Base-by-base conservation (phyloP, 1,140 invertebrate species). In the Drosophila virilis region DNA sequence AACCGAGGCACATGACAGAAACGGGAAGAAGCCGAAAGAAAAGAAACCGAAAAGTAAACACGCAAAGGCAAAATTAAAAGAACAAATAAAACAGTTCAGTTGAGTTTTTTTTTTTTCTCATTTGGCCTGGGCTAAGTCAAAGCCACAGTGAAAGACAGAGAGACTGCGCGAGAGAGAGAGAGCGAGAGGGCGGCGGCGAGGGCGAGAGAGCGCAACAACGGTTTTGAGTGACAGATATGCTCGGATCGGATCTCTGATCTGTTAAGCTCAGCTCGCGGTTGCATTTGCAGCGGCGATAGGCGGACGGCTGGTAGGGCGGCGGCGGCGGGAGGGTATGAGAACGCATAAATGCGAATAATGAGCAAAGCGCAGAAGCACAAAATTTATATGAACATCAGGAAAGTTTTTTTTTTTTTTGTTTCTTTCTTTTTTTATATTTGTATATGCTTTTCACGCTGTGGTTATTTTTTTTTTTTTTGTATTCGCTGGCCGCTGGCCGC, bases 301-400 rank as follows among this genome's bases (percentile, higher is more conserved):
- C 1, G 22, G 22, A 2, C 22, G 22, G 22, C 1, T 22, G 1
- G 1, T 3, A 28, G 17, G 17, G 17, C 4, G 22, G 22, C 22
- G 35, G 22, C 51, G n/a, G 35, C 1, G 42, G 37, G 35, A 1
- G 13, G 32, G 22, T 22, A 28, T 15, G 50, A 35, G 68, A 86
- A 82, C 83, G 84, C 84, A 89, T 78, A 90, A 89, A 84, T 89
- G 85, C 85, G 84, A 89, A 89, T 89, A 89, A 89, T 84, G 80
- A 90, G 84, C 83, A 88, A 86, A 88, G 70, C 74, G 74, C 67
- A 73, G 46, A 62, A 62, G 22, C 22, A 3, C 42, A 73, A 78
- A 67, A 78, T 62, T 32, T 37, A 52, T n/a, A 68, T 78, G 60
- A 77, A 78, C 72, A 78, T 84, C 64, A 82, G 83, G 62, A 80